Evolutionary conservation across 2,113 vertebrate species (phyloP).

Genomic region (Hemibagrus wyckioides): DNA sequence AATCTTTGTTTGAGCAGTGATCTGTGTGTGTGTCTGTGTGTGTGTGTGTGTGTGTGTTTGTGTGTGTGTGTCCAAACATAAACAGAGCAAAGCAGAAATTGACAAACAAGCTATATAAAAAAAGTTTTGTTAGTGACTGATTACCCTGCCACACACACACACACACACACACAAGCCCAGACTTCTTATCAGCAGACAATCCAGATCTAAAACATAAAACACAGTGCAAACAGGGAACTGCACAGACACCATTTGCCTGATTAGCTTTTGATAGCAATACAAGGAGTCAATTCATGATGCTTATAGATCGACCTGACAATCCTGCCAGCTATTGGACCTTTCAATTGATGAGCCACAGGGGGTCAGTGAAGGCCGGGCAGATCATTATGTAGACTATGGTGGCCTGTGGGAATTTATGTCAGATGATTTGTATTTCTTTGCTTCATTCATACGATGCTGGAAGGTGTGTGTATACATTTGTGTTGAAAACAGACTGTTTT

Average conservation of each 20-base stretch:
- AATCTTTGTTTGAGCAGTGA: background rate
- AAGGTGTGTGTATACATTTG: constrained; percentile 8
- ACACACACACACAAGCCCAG: background rate
- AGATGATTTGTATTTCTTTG: constrained; percentile 18
- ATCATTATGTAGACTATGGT: constrained; percentile 44
- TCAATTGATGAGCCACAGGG: constrained; percentile 48
- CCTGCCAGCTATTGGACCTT: constrained; percentile 39
- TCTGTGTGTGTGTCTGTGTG: too few species aligned
- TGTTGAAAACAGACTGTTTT: constrained; percentile 11
- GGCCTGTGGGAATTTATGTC: constrained; percentile 39
- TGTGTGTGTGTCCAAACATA: background rate
- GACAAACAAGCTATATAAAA: background rate
- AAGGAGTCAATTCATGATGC: constrained; percentile 31
- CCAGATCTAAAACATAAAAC: background rate
- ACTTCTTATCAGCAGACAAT: background rate
- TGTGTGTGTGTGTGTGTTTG: background rate
- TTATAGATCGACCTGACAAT: constrained; percentile 51
- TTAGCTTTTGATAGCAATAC: constrained; percentile 42
- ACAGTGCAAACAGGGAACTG: background rate
- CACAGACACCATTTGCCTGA: constrained; percentile 2
- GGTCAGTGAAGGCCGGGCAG: constrained; percentile 36
- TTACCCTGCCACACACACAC: background rate
- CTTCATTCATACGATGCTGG: background rate
- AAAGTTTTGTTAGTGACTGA: background rate
- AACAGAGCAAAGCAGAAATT: background rate